These are phyloP conservation scores for Lepidurus arcticus DNA, from an alignment of 1,140 invertebrate species.

Conservation along the genomic window DNA sequence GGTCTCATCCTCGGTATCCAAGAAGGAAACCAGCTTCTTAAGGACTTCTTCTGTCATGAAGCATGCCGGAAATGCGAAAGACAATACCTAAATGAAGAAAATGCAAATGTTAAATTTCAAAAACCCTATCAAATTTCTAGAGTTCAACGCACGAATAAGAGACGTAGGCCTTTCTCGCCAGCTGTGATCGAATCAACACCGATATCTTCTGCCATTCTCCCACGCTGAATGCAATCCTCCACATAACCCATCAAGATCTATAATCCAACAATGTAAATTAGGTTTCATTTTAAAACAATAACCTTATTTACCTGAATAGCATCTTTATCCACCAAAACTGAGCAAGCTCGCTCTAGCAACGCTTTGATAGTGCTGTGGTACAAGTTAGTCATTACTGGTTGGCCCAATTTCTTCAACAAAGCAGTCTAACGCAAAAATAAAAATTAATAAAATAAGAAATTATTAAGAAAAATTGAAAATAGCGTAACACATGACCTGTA, in stretches of 20 bases:
- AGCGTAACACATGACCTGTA: neutral
- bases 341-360: conserved; percentile 85
- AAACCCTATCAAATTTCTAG: conserved; percentile 1
- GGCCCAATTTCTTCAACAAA: conserved; percentile 87
- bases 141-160: conserved; percentile 58
- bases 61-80: conserved; percentile 85
- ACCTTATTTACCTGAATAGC: conserved; percentile 55
- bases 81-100: conserved; percentile 50
- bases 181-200: conserved; percentile 71
- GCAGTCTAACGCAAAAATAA: conserved; percentile 48
- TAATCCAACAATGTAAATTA: conserved; percentile 22
- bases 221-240: conserved; percentile 59
- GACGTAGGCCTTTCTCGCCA: conserved; percentile 70
- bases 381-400: conserved; percentile 87
- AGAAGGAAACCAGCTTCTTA: conserved; percentile 66
- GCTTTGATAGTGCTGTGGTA: conserved; percentile 95
- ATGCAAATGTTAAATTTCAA: neutral
- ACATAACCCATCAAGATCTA: conserved; percentile 62
- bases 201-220: conserved; percentile 64
- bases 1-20: conserved; percentile 73
- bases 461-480: neutral
- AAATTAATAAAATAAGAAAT: conserved; percentile 5
- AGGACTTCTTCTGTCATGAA: conserved; percentile 82
- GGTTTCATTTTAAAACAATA: conserved; percentile 24
- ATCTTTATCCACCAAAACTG: conserved; percentile 88